Evolutionary conservation across 2,797 vertebrate species (phyloP).

Genomic region (Sebastes oblongus): DNA sequence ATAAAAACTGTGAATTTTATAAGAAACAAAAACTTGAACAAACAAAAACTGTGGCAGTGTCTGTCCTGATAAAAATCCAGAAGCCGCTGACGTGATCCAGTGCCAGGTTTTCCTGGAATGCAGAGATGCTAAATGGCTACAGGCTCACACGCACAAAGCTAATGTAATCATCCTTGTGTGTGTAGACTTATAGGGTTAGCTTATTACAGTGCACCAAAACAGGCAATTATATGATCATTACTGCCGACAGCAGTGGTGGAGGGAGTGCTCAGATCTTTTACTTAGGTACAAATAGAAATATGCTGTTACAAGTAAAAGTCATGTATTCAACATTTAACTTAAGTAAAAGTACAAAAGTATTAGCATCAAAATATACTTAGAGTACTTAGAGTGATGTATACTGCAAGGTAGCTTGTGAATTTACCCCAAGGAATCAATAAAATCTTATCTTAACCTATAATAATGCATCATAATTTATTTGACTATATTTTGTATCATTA

Average conservation of each 20-base stretch:
- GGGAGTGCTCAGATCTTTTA: not conserved
- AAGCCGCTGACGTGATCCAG: constrained; percentile 4
- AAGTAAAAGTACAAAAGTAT: not conserved
- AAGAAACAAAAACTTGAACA: not conserved
- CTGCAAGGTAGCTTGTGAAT: not conserved
- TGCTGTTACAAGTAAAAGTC: too few species aligned
- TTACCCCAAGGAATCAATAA: not conserved
- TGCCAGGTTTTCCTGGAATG: constrained; percentile 40
- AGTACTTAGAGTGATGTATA: not conserved
- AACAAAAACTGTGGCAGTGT: not conserved
- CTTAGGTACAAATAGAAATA: not conserved
- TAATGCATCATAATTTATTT: not conserved
- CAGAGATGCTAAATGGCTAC: constrained; percentile 24
- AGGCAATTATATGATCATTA: constrained; percentile 26
- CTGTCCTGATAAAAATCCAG: constrained; percentile 14
- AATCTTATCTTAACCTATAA: not conserved
- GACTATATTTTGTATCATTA: not conserved
- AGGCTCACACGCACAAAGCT: constrained; percentile 5
- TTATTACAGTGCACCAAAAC: constrained; percentile 47
- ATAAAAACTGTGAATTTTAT: not conserved
- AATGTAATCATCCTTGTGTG: constrained; percentile 44
- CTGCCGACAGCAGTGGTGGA: constrained; percentile 1
- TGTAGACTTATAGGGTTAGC: constrained; percentile 36
- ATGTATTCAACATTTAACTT: not conserved
- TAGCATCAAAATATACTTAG: not conserved